phyloP scores from a whole-genome alignment of 2,113 vertebrate genomes.

The Vulpes lagopus region DNA sequence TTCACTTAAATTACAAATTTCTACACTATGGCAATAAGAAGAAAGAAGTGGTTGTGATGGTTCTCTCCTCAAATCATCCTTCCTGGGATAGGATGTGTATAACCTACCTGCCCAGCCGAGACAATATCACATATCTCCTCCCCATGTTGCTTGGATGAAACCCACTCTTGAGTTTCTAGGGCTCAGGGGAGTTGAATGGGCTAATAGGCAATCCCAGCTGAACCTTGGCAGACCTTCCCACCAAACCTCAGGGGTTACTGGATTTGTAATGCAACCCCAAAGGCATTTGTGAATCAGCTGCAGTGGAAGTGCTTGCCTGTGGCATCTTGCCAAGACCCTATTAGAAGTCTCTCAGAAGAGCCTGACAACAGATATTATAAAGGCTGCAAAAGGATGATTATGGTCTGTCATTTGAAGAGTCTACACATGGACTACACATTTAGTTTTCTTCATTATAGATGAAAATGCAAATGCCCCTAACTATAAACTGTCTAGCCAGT shows the following conservation, averaged over 20 bases:
- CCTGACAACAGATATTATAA: conserved; percentile 80
- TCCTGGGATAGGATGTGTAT: neutral
- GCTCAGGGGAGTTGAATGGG: conserved; percentile 66
- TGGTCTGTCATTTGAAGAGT: conserved; percentile 76
- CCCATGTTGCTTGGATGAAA: conserved; percentile 47
- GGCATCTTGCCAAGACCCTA: conserved; percentile 75
- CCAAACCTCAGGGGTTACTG: conserved; percentile 77
- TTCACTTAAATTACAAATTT: conserved; percentile 37
- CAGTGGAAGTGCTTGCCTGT: conserved; percentile 67
- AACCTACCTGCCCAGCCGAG: conserved; percentile 24
- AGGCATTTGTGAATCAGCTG: conserved; percentile 75
- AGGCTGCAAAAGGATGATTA: conserved; percentile 78
- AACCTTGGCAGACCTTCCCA: conserved; percentile 77
- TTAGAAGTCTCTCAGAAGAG: conserved; percentile 78
- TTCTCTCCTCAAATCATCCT: neutral
- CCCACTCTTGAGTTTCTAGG: conserved; percentile 60
- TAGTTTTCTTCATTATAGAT: conserved; percentile 73
- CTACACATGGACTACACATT: conserved; percentile 72
- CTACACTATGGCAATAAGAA: neutral
- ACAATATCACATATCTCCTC: neutral
- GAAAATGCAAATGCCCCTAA: conserved; percentile 76
- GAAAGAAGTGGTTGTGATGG: neutral
- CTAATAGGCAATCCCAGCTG: conserved; percentile 79
- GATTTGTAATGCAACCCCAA: conserved; percentile 79
- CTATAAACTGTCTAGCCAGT: conserved; percentile 54